Evolutionary conservation across 2,797 vertebrate species (phyloP), one percentile per base, ranked within the genome.

Genomic region (Aldrovandia affinis): DNA sequence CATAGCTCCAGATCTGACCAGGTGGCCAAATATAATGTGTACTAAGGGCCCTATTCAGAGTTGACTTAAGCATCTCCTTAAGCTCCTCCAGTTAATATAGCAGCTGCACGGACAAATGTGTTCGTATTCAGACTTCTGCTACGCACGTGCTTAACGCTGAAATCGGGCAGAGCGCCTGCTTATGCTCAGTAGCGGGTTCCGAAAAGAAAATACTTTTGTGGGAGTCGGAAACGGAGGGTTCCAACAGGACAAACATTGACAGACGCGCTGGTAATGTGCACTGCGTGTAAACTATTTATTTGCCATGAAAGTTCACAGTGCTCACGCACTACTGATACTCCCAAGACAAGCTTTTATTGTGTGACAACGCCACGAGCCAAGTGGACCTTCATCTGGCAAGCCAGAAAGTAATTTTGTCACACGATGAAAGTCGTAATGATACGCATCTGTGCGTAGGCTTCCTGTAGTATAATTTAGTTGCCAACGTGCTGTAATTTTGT

Each of bases 21-120:
- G 89, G 87, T n/a, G 33, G 18, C 7, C 44, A 80, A 84, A 70
- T 84, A 86, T 5, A 81, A 86, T 70, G 75, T 85, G 87, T 80
- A 85, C 84, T 65, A 42, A 36, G 12, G 81, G 75, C 78, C 82
- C 54, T 83, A n/a, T n/a, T n/a, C n/a, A n/a, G n/a, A n/a, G n/a
- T n/a, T n/a, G n/a, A n/a, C n/a, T n/a, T n/a, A n/a, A n/a, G n/a
- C n/a, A n/a, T n/a, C n/a, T n/a, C n/a, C n/a, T n/a, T n/a, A n/a
- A n/a, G n/a, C n/a, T n/a, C n/a, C n/a, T n/a, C n/a, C n/a, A n/a
- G n/a, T n/a, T n/a, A n/a, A n/a, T n/a, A n/a, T n/a, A n/a, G n/a
- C n/a, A n/a, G n/a, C n/a, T n/a, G n/a, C n/a, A n/a, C n/a, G n/a
- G n/a, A n/a, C n/a, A n/a, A n/a, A n/a, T n/a, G n/a, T n/a, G n/a